phyloP scores from a whole-genome alignment of 1,140 invertebrate species.

The Homalodisca vitripennis region DNA sequence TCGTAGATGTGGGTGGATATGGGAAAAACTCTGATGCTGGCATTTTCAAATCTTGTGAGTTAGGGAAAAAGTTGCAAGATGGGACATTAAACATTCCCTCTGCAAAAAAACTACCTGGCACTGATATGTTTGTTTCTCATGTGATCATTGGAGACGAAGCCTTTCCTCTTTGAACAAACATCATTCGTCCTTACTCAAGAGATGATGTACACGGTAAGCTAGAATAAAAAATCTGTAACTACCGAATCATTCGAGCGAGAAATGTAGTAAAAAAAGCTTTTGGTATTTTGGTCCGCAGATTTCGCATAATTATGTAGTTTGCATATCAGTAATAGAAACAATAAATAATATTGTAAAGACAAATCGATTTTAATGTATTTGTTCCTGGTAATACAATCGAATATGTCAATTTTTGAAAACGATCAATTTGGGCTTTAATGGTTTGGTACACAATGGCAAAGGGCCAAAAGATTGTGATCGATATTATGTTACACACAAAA shows the following conservation, averaged over 20 bases:
- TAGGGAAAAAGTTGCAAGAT: slow-evolving; percentile 41
- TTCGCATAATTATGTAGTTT: too few species aligned
- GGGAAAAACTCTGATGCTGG: slow-evolving; percentile 47
- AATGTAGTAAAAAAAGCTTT: slow-evolving; percentile 48
- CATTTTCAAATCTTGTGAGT: slow-evolving; percentile 42
- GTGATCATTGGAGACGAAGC: slow-evolving; percentile 47
- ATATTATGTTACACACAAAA: too few species aligned
- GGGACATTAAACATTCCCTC: slow-evolving; percentile 38
- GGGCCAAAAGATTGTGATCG: too few species aligned
- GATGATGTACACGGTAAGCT: slow-evolving; percentile 14
- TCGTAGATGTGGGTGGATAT: slow-evolving; percentile 49
- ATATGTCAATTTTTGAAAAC: too few species aligned
- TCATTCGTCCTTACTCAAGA: slow-evolving; percentile 41
- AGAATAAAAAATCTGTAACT: slow-evolving; percentile 45
- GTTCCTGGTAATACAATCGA: too few species aligned
- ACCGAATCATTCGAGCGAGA: slow-evolving; percentile 38
- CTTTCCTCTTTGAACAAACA: slow-evolving; percentile 45
- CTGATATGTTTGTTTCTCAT: slow-evolving; percentile 40
- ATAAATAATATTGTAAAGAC: too few species aligned
- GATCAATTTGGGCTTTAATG: too few species aligned
- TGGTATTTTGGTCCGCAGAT: slow-evolving; percentile 40
- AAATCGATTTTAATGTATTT: too few species aligned
- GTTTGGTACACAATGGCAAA: too few species aligned
- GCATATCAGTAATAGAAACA: too few species aligned
- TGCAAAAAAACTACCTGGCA: slow-evolving; percentile 34